Percentiles rank a stretch among this genome's conserved stretches.
phyloP scores from a whole-genome alignment of 2,888 invertebrate species.

The Synanthedon vespiformis region DNA sequence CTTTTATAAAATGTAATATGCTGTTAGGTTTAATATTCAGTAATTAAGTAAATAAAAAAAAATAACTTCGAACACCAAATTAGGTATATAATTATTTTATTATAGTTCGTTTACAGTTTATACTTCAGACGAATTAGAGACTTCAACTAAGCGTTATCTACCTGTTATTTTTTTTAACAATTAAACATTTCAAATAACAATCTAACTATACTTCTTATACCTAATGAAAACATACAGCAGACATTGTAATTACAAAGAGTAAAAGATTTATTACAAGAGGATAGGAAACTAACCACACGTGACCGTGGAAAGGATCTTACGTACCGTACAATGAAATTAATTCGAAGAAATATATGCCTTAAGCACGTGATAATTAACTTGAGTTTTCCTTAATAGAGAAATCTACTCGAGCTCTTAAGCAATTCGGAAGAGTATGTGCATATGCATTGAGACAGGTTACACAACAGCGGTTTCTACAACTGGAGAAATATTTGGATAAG shows the following conservation, averaged over 20 bases:
- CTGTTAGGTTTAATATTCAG: too few species aligned
- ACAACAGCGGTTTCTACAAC: not conserved
- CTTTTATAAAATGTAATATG: too few species aligned
- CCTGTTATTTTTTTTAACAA: not conserved
- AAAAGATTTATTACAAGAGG: slow-evolving; percentile 64
- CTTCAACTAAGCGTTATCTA: too few species aligned
- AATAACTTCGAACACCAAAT: too few species aligned
- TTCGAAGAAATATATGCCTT: slow-evolving; percentile 42
- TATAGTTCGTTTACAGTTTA: too few species aligned
- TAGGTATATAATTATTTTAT: too few species aligned
- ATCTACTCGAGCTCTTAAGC: slow-evolving; percentile 28
- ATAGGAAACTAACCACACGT: slow-evolving; percentile 66
- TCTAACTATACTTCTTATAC: slow-evolving; percentile 26
- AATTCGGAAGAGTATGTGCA: slow-evolving; percentile 33
- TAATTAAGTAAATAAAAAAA: too few species aligned
- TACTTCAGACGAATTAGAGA: too few species aligned
- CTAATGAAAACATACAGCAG: slow-evolving; percentile 68
- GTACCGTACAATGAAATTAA: slow-evolving; percentile 26
- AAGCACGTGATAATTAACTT: slow-evolving; percentile 41
- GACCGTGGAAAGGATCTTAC: slow-evolving; percentile 22
- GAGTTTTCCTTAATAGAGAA: slow-evolving; percentile 30
- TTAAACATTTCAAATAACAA: not conserved
- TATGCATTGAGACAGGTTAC: slow-evolving; percentile 38
- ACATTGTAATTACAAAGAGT: slow-evolving; percentile 67
- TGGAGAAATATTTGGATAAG: too few species aligned